phyloP scores from a whole-genome alignment of 2,113 vertebrate genomes.

The Meriones unguiculatus region DNA sequence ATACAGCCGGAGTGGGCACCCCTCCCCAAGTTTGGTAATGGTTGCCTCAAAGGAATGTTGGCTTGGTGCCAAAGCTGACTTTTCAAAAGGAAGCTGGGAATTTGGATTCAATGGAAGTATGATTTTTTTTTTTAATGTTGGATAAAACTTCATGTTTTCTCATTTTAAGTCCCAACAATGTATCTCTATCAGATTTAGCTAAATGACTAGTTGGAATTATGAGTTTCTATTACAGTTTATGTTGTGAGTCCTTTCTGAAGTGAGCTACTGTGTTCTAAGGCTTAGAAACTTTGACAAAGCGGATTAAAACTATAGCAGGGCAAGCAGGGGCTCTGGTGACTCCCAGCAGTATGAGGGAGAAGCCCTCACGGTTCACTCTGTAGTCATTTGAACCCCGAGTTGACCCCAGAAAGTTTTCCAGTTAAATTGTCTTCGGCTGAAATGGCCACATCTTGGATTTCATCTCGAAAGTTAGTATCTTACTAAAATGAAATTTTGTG shows the following conservation, averaged over 20 bases:
- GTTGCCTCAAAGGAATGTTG: not conserved
- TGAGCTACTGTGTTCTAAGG: not conserved
- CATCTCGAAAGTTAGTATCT: not conserved
- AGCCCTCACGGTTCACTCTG: not conserved
- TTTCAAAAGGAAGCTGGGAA: not conserved
- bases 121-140: not conserved
- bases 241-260: not conserved
- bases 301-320: rapidly evolving
- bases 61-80: not conserved
- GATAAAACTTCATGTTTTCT: not conserved
- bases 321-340: not conserved
- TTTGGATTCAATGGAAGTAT: not conserved
- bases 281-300: not conserved
- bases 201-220: not conserved
- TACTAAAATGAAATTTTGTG: not conserved
- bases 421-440: slow-evolving; percentile 29
- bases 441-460: not conserved
- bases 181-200: not conserved
- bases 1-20: not conserved
- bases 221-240: not conserved
- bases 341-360: not conserved
- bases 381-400: not conserved
- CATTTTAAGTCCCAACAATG: not conserved
- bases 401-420: not conserved
- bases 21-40: too few species aligned